phyloP scores from a whole-genome alignment of 37 sponge, comb jelly and placozoan genomes.

The Aphrocallistes beatrix region DNA sequence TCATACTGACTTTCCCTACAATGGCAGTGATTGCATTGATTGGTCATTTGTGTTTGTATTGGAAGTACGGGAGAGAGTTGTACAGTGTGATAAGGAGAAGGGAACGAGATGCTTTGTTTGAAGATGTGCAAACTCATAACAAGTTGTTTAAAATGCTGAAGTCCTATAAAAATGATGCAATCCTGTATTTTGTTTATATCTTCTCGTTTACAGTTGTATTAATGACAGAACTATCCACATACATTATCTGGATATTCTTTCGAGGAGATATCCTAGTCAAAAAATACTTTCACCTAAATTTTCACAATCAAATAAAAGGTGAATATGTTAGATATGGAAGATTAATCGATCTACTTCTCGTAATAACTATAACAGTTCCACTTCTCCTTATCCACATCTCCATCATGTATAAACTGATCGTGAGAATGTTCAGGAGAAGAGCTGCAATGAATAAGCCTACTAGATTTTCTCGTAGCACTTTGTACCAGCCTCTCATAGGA shows the following conservation, averaged over 20 bases:
- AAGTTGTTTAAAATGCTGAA: neutral
- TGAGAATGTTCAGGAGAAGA: too few relatives aligned
- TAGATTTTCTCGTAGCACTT: too few relatives aligned
- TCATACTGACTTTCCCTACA: neutral
- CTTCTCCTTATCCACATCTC: too few relatives aligned
- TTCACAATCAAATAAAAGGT: too few relatives aligned
- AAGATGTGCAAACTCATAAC: neutral
- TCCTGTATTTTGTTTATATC: neutral
- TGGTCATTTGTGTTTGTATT: neutral
- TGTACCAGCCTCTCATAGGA: too few relatives aligned
- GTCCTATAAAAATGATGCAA: neutral
- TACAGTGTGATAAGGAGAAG: neutral
- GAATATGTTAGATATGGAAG: too few relatives aligned
- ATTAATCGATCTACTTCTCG: too few relatives aligned
- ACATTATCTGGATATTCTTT: neutral
- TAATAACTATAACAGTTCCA: too few relatives aligned
- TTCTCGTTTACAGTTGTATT: neutral
- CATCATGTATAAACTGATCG: too few relatives aligned
- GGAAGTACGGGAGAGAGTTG: neutral
- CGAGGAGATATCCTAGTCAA: too few relatives aligned
- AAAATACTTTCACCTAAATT: too few relatives aligned
- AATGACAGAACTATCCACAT: neutral
- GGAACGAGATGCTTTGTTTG: neutral
- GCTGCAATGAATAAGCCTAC: too few relatives aligned
- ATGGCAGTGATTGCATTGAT: neutral